Percentiles rank a stretch among this genome's conserved stretches.
These are phyloP conservation scores for Zeus faber DNA, from an alignment of 2,113 vertebrate species.

Conservation along the genomic window DNA sequence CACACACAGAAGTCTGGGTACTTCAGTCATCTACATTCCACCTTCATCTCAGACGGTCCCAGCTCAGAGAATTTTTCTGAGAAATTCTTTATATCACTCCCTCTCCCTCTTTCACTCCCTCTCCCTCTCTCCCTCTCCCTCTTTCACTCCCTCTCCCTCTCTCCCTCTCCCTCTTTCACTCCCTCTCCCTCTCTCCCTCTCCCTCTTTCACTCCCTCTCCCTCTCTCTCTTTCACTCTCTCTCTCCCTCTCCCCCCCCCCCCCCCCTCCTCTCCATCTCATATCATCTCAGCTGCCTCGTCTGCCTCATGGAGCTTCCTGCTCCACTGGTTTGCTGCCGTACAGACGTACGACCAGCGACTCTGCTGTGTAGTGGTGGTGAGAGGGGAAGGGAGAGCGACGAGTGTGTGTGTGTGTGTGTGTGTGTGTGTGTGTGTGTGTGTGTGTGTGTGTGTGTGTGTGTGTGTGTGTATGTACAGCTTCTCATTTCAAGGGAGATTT, in stretches of 20 bases:
- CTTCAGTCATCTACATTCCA: constrained; percentile 29
- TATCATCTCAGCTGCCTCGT: too few relatives aligned
- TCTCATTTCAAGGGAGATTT: too few relatives aligned
- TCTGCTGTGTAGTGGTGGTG: too few relatives aligned
- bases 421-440: too few relatives aligned
- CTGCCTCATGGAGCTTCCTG: too few relatives aligned
- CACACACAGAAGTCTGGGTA: constrained; percentile 6
- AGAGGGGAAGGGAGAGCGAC: too few relatives aligned
- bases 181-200: constrained; percentile 1
- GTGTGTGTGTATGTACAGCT: too few relatives aligned
- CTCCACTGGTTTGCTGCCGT: too few relatives aligned
- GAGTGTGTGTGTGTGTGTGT: too few relatives aligned
- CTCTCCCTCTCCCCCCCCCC: constrained; percentile 14
- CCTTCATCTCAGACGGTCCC: constrained; percentile 42
- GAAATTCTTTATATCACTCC: not conserved
- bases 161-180: not conserved
- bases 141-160: not conserved
- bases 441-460: too few relatives aligned
- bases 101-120: constrained; percentile 14
- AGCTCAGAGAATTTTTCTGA: constrained; percentile 24
- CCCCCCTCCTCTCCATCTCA: constrained; percentile 1
- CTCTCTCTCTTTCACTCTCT: constrained; percentile 1
- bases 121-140: not conserved
- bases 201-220: constrained; percentile 1
- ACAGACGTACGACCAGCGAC: too few relatives aligned